These are phyloP conservation scores for Hemiprocne comata DNA, from an alignment of 2,113 vertebrate genomes.

Conservation along the genomic window DNA sequence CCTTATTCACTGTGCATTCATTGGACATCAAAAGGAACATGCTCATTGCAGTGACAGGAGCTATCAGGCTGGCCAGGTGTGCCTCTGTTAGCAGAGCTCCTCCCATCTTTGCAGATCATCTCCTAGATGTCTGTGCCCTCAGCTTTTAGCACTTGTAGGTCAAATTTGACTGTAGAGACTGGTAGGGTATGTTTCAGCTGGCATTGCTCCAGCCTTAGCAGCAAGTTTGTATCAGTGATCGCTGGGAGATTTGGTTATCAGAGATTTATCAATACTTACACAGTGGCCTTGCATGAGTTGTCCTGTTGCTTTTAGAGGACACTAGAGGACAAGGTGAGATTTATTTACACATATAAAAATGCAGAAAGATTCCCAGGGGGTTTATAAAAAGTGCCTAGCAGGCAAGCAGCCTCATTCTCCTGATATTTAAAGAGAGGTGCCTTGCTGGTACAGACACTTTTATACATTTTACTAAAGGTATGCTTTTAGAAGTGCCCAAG, in stretches of 20 bases:
- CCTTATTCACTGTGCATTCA: not conserved
- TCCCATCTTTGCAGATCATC: not conserved
- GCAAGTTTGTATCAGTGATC: not conserved
- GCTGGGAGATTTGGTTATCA: constrained; percentile 11
- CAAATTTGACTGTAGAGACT: not conserved
- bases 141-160: not conserved
- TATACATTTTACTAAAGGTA: not conserved
- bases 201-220: not conserved
- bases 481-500: not conserved
- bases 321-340: not conserved
- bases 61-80: not conserved
- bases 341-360: constrained; percentile 39
- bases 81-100: not conserved
- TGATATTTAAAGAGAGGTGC: not conserved
- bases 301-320: constrained; percentile 28
- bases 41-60: not conserved
- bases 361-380: not conserved
- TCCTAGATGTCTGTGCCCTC: not conserved
- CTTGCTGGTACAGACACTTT: not conserved
- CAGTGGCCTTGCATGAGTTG: not conserved
- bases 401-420: not conserved
- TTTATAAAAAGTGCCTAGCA: constrained; percentile 18
- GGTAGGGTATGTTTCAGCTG: not conserved
- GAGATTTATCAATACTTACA: not conserved
- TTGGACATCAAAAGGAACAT: not conserved